Evolutionary conservation across 2,797 vertebrate genomes (phyloP), one percentile per base, ranked within the genome.

Genomic region (Fringilla coelebs): DNA sequence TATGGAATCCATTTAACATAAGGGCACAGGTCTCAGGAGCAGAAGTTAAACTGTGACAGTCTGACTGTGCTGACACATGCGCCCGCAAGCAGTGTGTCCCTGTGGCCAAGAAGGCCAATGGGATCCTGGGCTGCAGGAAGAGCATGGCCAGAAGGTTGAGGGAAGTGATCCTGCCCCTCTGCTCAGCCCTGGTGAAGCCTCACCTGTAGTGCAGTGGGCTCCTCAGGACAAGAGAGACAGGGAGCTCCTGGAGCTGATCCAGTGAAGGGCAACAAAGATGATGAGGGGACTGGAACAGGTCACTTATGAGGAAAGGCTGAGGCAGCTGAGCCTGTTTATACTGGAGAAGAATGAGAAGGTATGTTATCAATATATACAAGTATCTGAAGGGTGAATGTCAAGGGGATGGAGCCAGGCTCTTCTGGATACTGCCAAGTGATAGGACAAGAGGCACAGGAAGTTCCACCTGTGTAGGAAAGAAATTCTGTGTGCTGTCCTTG

Each of bases 61-160:
- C 40, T 45, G 21, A 51, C 22, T 29, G 21, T 22, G 26, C 41
- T 61, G 51, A 29, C 32, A 19, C 49, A 9, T 5, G 51, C n/a
- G 43, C 51, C 43, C 32, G 43, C 15, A 17, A 38, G 65, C 21
- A 57, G 3, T 17, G 26, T 41, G 49, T 36, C 66, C 26, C 3
- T 9, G 8, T 36, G 26, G 17, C 15, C 41, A 48, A 9, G 41
- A 48, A 46, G 20, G 41, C 4, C 36, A 28, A 0, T 5, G 43
- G 36, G 6, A 43, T 49, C 43, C 43, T 57, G 49, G 1, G 41
- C 15, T 48, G 43, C 43, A 16, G 62, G 71, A 32, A 8, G 12
- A 17, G 36, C 43, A 10, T 1, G 2, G 58, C 5, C 57, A 71
- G 31, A 12, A 78, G 74, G 31, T 19, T 0, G 0, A 48, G 66